Evolutionary conservation across 2,888 invertebrate species (phyloP), one percentile per base, ranked within the genome.

Genomic region (Drosophila rellima): DNA sequence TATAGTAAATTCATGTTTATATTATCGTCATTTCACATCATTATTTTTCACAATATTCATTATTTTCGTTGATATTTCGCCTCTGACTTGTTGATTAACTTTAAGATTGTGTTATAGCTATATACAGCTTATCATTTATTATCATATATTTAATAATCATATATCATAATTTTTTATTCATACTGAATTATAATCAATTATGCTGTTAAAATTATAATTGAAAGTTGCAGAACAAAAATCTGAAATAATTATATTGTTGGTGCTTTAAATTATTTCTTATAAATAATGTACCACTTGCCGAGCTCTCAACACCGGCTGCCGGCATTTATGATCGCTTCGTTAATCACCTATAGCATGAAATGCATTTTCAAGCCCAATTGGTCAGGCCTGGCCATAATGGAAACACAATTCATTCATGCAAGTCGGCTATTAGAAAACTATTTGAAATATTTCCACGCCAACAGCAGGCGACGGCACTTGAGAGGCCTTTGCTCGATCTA

Each of bases 361-460:
- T 70, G 84, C 73, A 60, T 67, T 78, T 80, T 74, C 52, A 42
- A 57, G 57, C 69, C 42, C 66, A 72, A 71, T 65, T 40, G 64
- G 60, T 52, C 42, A 1, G 35, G 8, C 56, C 63, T 13, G 52
- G 40, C 65, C 61, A 72, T 74, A 79, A 68, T 59, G 51, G 60
- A 62, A 54, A 44, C 59, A 51, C 70, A 77, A 74, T 86, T 87
- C 73, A 78, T 78, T 84, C 85, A 75, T 66, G 67, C 72, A 76
- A 64, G 55, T 45, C 50, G 47, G 73, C 87, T 84, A 78, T 87
- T 87, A 82, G 87, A 84, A 84, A 87, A 82, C 67, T 78, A 82
- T 82, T 87, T 87, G 79, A 82, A 82, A 87, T 84, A 82, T 87
- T 82, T 87, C 70, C 85, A 87, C 82, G 84, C 78, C 52, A 51